Base-by-base conservation (phyloP, 2,113 vertebrate genomes). In the Paramisgurnus dabryanus region DNA sequence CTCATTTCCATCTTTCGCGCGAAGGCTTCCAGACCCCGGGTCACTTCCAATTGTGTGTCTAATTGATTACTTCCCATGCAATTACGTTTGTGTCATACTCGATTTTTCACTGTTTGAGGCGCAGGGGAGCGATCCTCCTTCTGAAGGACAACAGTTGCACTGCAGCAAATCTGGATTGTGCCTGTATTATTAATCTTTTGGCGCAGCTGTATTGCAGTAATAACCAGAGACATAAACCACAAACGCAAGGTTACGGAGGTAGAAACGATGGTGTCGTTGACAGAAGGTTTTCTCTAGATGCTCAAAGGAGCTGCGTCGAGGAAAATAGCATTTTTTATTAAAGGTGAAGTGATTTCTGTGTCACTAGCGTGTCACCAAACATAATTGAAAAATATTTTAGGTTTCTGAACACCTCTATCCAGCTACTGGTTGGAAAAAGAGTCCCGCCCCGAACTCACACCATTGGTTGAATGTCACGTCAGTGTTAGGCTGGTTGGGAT, bases 31-130 rank as follows among this genome's bases (percentile, higher is more conserved):
- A 87, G 90, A 91, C 91, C 92, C 87, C 76, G 82, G 92, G 90
- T 92, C 89, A 89, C 89, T 86, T 90, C 90, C 92, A 92, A 92
- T 93, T 90, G 91, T 91, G 89, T 87, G 89, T 87, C 90, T 92
- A 92, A 93, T 92, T 92, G 91, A 93, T 92, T 91, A 92, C 90
- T 91, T 93, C 90, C 90, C 85, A 90, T 91, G 91, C 92, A 93
- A 93, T 93, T 92, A 93, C 89, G 88, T 87, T 88, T 67, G 83
- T 91, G 93, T 93, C 91, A 93, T 88, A 93, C 89, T 92, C 90
- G 91, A 93, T 93, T 92, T 91, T 93, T 92, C 92, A 91, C 76
- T 34, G 78, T 87, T 90, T 81, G 83, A 79, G 85, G 87, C 91
- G 79, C 69, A 86, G 83, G 72, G 85, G 85, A 63, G 34, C 27